phyloP scores from a whole-genome alignment of 35 echinoderm and acorn worm species.

The Stichopus chloronotus region DNA sequence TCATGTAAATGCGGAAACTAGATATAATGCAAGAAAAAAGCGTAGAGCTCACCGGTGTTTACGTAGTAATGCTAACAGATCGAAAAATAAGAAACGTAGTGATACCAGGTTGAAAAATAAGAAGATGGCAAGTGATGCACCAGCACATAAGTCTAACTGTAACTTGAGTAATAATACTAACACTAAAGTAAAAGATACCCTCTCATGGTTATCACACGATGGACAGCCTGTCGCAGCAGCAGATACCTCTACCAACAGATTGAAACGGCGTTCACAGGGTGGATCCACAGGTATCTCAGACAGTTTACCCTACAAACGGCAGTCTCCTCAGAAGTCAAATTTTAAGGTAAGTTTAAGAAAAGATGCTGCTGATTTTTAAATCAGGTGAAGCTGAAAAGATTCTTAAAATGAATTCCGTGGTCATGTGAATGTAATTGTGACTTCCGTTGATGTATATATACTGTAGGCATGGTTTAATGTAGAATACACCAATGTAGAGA shows the following conservation, averaged over 20 bases:
- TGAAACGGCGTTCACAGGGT: constrained; percentile 9
- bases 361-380: neutral
- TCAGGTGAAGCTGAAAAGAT: neutral
- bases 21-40: no score
- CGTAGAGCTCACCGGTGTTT: no score
- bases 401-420: neutral
- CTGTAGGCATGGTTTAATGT: neutral
- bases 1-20: no score
- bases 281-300: neutral
- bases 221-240: neutral
- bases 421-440: neutral
- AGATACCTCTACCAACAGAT: neutral
- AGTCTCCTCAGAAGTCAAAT: constrained; percentile 5
- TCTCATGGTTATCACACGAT: neutral
- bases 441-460: neutral
- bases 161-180: neutral
- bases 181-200: neutral
- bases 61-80: no score
- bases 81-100: neutral
- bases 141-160: no score
- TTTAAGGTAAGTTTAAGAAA: neutral
- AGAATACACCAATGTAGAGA: no score
- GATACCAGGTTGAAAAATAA: neutral
- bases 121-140: neutral
- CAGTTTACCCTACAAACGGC: neutral